Conservation (phyloP, 2,797 vertebrate genomes). For the Lepus oiostolus region DNA sequence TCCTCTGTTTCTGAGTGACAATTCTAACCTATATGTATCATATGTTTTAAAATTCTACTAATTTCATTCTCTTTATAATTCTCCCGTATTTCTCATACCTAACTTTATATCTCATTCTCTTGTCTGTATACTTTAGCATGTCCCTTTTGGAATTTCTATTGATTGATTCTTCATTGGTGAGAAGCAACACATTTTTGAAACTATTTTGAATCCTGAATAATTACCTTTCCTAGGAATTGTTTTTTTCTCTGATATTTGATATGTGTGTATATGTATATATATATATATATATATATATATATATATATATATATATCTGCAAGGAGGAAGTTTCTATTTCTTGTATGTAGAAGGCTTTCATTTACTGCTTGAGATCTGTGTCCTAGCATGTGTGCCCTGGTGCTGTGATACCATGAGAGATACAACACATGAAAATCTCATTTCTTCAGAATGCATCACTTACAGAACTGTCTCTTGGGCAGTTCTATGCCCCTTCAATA, state of each 20-base stretch:
- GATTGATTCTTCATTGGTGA: not conserved
- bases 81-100: not conserved
- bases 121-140: not conserved
- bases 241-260: not conserved
- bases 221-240: not conserved
- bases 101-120: not conserved
- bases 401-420: not conserved
- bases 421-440: not conserved
- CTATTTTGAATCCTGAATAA: slow-evolving; percentile 24
- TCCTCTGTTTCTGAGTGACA: not conserved
- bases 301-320: not conserved
- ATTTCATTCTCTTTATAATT: slow-evolving; percentile 22
- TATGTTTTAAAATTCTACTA: not conserved
- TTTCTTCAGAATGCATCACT: not conserved
- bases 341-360: not conserved
- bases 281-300: not conserved
- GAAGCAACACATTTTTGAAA: not conserved
- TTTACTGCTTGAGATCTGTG: not conserved
- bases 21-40: not conserved
- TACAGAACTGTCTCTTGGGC: not conserved
- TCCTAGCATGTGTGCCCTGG: accelerated
- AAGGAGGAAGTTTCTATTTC: not conserved
- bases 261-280: not conserved
- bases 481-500: not conserved
- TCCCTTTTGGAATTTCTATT: not conserved